Base-by-base conservation (phyloP, 1,140 invertebrate species). In the Lethocerus indicus region DNA sequence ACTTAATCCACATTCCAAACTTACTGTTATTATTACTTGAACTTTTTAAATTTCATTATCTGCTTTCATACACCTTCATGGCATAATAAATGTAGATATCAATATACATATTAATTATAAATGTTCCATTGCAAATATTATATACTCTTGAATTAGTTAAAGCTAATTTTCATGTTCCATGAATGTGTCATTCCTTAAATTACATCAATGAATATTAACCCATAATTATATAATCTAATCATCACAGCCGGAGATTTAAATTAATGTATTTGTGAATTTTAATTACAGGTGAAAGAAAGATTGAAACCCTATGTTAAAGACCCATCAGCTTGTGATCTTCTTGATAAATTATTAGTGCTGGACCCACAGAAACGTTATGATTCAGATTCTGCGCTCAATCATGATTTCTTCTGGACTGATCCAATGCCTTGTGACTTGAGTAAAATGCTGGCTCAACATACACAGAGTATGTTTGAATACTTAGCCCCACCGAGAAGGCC, bases 381-480 rank as follows among this genome's bases (percentile, higher is more conserved):
- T 64, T 81, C 90, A 0, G 92, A 98, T 61, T 81, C 81, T 1
- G 93, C 93, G 0, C 62, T 98, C 1, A 94, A 96, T 70, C 92
- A 98, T 59, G 91, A 96, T 60, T 98, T 98, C 64, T 98, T 98
- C 64, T 98, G 91, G 89, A 88, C 81, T 1, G 91, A 95, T 63
- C 94, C 95, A 25, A 86, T 93, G 80, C 91, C 92, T 0, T 81
- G 79, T 60, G 89, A 94, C 61, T 67, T 96, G 1, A 83, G 77
- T 24, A 87, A 86, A 68, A 95, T 95, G 89, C 66, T 97, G 40
- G 87, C 87, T 0, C 86, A 92, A 59, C 89, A 94, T 61, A 81
- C 80, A 0, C 88, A 90, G 57, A 93, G 87, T 62, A 96, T 95
- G 90, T 96, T 96, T 61, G 92, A 96, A 64, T 96, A 87, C 62